A percentile compares a stretch with the other conserved stretches of the same genome.
phyloP scores from a whole-genome alignment of 2,797 vertebrate genomes.

The Cynodonichthys magdalenae region DNA sequence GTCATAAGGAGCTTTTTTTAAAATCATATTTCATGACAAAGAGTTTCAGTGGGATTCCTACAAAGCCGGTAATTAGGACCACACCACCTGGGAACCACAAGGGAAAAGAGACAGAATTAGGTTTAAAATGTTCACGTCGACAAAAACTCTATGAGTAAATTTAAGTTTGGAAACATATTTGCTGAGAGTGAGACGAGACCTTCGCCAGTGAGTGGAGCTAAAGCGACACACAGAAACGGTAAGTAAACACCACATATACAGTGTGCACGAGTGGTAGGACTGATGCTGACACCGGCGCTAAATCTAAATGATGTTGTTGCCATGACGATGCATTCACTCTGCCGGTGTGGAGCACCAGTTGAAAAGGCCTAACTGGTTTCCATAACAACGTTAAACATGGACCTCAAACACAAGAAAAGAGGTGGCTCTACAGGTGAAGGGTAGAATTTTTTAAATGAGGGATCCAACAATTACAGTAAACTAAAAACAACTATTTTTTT shows the following conservation, averaged over 20 bases:
- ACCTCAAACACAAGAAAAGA: neutral
- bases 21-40: neutral
- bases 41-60: neutral
- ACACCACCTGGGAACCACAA: neutral
- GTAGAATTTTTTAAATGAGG: neutral
- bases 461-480: neutral
- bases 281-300: neutral
- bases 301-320: constrained; percentile 24
- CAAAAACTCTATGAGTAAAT: too few species aligned
- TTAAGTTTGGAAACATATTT: neutral
- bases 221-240: neutral
- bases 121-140: neutral
- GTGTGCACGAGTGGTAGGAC: too few species aligned
- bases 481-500: too few species aligned
- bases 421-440: neutral
- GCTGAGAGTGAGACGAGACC: neutral
- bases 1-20: neutral
- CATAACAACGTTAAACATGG: constrained; percentile 17
- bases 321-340: constrained; percentile 17
- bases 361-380: constrained; percentile 22
- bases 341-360: neutral
- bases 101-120: neutral
- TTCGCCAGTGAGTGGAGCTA: constrained; percentile 12
- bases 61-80: neutral
- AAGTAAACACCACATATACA: neutral